phyloP scores from a whole-genome alignment of 1,140 invertebrate species.

The Caerostris darwini region DNA sequence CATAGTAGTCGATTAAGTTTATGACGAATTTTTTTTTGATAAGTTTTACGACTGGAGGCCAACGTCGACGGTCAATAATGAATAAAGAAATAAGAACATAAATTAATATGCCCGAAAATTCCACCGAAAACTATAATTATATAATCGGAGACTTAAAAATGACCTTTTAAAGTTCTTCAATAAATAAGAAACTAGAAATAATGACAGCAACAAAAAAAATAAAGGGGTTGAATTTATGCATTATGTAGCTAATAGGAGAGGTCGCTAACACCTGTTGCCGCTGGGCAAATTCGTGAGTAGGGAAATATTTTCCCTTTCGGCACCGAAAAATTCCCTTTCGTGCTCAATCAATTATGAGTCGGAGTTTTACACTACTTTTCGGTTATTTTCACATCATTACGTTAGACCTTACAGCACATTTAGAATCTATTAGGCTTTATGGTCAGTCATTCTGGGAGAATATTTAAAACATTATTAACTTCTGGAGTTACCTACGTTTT shows the following conservation, averaged over 20 bases:
- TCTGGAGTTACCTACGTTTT: no score
- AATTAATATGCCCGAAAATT: slow-evolving; percentile 74
- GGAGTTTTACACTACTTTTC: background rate
- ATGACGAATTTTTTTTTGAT: slow-evolving; percentile 73
- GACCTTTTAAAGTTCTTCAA: slow-evolving; percentile 77
- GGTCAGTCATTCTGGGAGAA: background rate
- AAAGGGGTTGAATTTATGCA: slow-evolving; percentile 75
- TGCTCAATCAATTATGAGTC: background rate
- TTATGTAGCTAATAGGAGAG: slow-evolving; percentile 64
- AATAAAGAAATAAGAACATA: slow-evolving; percentile 76
- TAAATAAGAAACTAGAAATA: slow-evolving; percentile 76
- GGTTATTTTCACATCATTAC: background rate
- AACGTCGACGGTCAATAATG: slow-evolving; percentile 62
- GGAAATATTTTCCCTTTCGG: slow-evolving; percentile 47
- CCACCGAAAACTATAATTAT: slow-evolving; percentile 76
- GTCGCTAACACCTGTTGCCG: slow-evolving; percentile 76
- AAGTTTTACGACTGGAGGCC: slow-evolving; percentile 67
- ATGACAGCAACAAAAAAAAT: slow-evolving; percentile 46
- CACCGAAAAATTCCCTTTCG: background rate
- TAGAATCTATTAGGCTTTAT: background rate
- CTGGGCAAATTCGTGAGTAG: slow-evolving; percentile 29
- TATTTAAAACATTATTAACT: background rate
- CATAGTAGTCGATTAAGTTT: slow-evolving; percentile 75
- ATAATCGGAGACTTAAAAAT: slow-evolving; percentile 77
- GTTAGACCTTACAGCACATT: background rate